phyloP scores from a whole-genome alignment of 2,888 invertebrate species.

The Stenolophus ochropezus region DNA sequence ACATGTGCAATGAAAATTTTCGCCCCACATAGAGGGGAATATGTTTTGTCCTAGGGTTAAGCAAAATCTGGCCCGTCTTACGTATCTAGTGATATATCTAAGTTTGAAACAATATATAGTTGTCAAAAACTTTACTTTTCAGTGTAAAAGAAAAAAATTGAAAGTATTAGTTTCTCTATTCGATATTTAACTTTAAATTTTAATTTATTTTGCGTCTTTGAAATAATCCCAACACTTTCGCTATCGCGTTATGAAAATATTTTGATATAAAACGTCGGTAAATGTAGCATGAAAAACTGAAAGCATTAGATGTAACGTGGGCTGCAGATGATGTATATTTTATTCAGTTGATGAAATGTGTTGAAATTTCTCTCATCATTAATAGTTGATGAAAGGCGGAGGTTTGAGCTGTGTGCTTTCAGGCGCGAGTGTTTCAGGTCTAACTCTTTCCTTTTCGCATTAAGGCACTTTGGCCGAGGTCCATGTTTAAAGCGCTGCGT shows the following conservation, averaged over 20 bases:
- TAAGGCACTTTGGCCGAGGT: conserved; percentile 11
- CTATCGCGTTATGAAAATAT: background rate
- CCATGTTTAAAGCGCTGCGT: conserved; percentile 27
- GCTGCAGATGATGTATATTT: background rate
- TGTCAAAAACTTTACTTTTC: no score
- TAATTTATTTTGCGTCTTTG: background rate
- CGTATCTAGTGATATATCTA: no score
- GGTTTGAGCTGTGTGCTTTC: background rate
- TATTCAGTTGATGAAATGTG: background rate
- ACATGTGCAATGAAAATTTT: no score
- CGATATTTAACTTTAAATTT: no score
- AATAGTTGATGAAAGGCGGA: background rate
- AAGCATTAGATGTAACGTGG: background rate
- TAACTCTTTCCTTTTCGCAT: conserved; percentile 40
- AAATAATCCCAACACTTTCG: background rate
- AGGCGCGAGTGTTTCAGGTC: conserved; percentile 4
- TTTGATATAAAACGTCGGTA: background rate
- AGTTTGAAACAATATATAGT: no score
- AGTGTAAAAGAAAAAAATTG: no score
- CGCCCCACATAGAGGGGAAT: no score
- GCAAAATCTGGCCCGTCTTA: no score
- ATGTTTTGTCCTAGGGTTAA: no score
- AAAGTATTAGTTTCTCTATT: no score
- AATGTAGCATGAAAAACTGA: background rate
- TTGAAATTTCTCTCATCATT: background rate